Percentiles rank a stretch among this genome's conserved stretches.
Evolutionary conservation across 2,113 vertebrate species (phyloP).

Genomic region (Anolis carolinensis): DNA sequence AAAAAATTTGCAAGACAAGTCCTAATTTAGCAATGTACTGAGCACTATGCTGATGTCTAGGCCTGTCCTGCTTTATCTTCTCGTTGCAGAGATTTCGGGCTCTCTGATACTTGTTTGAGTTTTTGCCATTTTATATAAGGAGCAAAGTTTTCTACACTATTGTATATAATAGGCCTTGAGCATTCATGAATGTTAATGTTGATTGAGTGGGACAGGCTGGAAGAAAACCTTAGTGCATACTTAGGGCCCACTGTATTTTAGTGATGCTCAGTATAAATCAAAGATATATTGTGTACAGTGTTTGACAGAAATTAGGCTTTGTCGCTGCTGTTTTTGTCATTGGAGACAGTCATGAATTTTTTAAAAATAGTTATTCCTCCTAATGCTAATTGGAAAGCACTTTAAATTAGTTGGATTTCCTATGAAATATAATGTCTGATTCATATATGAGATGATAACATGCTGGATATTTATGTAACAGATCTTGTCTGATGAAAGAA

Average conservation of each 20-base stretch:
- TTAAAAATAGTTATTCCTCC: neutral
- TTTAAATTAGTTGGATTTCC: neutral
- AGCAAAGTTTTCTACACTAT: too few species aligned
- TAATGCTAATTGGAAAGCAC: neutral
- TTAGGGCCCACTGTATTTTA: neutral
- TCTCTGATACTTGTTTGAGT: too few species aligned
- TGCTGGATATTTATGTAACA: neutral
- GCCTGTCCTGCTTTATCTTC: too few species aligned
- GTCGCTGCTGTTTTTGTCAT: neutral
- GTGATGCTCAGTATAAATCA: neutral
- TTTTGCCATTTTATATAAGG: too few species aligned
- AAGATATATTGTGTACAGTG: neutral
- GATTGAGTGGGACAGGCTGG: neutral
- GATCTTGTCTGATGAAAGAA: neutral
- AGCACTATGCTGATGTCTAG: too few species aligned
- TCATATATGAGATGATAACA: neutral
- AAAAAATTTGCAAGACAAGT: too few species aligned
- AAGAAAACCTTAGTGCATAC: too few species aligned
- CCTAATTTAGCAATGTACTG: too few species aligned
- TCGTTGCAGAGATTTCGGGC: too few species aligned
- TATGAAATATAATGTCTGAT: neutral
- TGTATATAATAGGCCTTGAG: too few species aligned
- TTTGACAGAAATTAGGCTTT: neutral
- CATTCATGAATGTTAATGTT: too few species aligned
- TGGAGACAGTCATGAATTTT: neutral